These are phyloP conservation scores for Axinella damicornis DNA, from an alignment of 37 sponge, comb jelly and placozoan genomes.

Conservation along the genomic window DNA sequence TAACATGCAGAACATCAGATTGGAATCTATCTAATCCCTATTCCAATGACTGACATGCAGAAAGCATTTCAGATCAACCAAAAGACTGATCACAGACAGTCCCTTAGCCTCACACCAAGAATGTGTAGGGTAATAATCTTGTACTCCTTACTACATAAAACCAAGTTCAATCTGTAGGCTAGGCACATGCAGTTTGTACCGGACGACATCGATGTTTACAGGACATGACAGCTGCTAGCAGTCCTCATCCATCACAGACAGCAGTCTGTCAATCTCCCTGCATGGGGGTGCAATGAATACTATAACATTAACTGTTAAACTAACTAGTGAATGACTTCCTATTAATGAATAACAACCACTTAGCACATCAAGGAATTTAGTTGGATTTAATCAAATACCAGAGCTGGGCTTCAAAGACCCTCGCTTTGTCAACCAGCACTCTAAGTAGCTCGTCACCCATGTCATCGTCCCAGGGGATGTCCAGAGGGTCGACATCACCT, in stretches of 20 bases:
- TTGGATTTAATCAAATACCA: conserved; percentile 27
- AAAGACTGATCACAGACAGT: no score
- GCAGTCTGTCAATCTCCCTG: conserved; percentile 4
- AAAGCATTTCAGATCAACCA: no score
- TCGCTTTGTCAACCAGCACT: conserved; percentile 45
- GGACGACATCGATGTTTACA: no score
- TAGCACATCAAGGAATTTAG: not conserved
- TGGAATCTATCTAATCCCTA: no score
- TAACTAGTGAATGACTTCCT: not conserved
- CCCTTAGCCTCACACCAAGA: no score
- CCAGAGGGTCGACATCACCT: no score
- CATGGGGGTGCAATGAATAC: not conserved
- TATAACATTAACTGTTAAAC: not conserved
- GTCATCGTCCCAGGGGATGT: conserved; percentile 15
- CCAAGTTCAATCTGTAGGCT: no score
- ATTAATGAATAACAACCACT: not conserved
- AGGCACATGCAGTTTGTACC: no score
- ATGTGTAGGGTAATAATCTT: no score
- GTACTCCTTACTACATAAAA: no score
- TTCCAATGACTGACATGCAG: no score
- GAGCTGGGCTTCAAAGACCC: conserved; percentile 47
- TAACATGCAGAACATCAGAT: no score
- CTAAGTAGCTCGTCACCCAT: conserved; percentile 59
- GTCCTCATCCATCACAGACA: not conserved
- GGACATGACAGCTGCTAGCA: not conserved